phyloP scores from a whole-genome alignment of 2,888 invertebrate genomes.

The Zygogramma bicolorata region DNA sequence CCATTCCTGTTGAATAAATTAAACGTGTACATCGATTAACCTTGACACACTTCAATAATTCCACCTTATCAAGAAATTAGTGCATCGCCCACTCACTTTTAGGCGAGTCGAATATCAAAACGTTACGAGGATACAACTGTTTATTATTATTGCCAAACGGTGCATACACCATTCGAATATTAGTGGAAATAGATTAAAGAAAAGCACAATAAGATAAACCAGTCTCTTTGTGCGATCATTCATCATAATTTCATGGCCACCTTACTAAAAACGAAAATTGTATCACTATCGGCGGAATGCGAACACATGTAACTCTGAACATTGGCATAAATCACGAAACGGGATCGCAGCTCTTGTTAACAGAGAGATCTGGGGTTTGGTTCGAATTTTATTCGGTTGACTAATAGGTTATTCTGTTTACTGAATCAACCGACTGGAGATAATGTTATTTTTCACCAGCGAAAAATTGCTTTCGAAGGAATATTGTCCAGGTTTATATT shows the following conservation, averaged over 20 bases:
- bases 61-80: neutral
- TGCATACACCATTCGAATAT: neutral
- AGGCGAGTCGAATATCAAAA: neutral
- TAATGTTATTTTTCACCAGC: too few species aligned
- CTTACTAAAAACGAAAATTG: slow-evolving; percentile 19
- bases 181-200: neutral
- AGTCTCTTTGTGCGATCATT: slow-evolving; percentile 14
- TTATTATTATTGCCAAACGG: neutral
- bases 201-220: slow-evolving; percentile 16
- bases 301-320: slow-evolving; percentile 3
- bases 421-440: too few species aligned
- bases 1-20: neutral
- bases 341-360: neutral
- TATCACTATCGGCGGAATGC: slow-evolving; percentile 15
- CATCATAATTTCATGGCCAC: slow-evolving; percentile 23
- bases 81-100: neutral
- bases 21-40: neutral
- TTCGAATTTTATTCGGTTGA: neutral
- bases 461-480: too few species aligned
- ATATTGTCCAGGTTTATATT: too few species aligned
- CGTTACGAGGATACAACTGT: neutral
- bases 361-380: neutral
- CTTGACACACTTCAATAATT: neutral
- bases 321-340: neutral
- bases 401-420: too few species aligned